Conservation (phyloP, 2,113 vertebrate species). For the Urocitellus parryii region DNA sequence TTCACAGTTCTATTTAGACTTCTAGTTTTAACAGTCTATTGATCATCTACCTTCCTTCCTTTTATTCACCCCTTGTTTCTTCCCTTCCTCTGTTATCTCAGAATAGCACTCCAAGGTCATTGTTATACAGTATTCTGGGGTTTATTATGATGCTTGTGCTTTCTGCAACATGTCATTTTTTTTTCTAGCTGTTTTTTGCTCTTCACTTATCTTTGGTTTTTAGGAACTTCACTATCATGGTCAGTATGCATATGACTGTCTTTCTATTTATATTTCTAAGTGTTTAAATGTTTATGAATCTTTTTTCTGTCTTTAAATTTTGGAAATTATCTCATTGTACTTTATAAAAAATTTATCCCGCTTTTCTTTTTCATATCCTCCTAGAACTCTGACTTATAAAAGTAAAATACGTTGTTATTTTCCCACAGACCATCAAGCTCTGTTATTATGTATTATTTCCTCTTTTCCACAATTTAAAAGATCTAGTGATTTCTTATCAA, state of each 20-base stretch:
- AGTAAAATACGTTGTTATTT: background rate
- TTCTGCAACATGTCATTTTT: background rate
- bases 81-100: background rate
- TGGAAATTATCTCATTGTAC: background rate
- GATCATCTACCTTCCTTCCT: too few relatives aligned
- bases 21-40: background rate
- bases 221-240: background rate
- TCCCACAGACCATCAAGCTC: background rate
- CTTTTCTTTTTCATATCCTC: background rate
- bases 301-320: background rate
- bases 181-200: background rate
- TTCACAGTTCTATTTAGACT: background rate
- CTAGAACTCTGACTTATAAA: background rate
- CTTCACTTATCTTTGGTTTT: background rate
- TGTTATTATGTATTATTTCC: background rate
- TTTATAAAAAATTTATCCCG: background rate
- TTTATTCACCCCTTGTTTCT: background rate
- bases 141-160: background rate
- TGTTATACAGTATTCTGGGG: background rate
- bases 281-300: background rate
- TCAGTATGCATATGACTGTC: background rate
- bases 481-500: background rate
- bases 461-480: background rate
- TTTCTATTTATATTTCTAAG: background rate
- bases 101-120: background rate